phyloP scores from a whole-genome alignment of 2,797 vertebrate species.

The Falco peregrinus region DNA sequence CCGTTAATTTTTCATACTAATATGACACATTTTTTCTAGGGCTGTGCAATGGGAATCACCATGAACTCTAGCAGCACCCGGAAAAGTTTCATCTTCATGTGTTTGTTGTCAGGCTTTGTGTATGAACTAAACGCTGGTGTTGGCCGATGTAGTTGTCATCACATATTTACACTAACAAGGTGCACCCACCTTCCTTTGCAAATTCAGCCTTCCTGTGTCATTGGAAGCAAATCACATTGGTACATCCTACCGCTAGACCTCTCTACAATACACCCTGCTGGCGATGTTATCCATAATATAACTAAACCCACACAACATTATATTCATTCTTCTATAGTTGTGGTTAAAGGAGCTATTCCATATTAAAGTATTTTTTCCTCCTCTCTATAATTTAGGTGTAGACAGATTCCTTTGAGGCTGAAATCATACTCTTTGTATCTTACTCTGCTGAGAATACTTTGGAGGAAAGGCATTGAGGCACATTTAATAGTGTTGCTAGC shows the following conservation, averaged over 20 bases:
- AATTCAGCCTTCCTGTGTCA: not conserved
- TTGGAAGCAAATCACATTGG: not conserved
- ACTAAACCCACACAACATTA: not conserved
- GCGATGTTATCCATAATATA: not conserved
- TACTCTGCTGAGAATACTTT: not conserved
- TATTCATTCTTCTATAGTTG: not conserved
- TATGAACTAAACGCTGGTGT: not conserved
- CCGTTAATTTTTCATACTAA: conserved; percentile 54
- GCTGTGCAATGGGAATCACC: conserved; percentile 15
- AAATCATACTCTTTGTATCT: not conserved
- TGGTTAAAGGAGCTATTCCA: not conserved
- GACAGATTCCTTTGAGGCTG: conserved; percentile 25
- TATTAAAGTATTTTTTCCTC: not conserved
- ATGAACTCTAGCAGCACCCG: conserved; percentile 7
- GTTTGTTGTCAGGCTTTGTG: not conserved
- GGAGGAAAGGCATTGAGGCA: not conserved
- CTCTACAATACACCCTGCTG: not conserved
- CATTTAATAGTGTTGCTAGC: not conserved
- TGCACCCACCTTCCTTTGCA: not conserved
- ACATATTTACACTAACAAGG: not conserved
- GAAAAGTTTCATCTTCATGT: conserved; percentile 11
- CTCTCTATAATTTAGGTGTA: not conserved
- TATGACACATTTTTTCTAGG: conserved; percentile 38
- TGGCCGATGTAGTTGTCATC: not conserved
- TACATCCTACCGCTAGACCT: not conserved